Evolutionary conservation across 1,140 invertebrate species (phyloP).

Genomic region (Formica exsecta): DNA sequence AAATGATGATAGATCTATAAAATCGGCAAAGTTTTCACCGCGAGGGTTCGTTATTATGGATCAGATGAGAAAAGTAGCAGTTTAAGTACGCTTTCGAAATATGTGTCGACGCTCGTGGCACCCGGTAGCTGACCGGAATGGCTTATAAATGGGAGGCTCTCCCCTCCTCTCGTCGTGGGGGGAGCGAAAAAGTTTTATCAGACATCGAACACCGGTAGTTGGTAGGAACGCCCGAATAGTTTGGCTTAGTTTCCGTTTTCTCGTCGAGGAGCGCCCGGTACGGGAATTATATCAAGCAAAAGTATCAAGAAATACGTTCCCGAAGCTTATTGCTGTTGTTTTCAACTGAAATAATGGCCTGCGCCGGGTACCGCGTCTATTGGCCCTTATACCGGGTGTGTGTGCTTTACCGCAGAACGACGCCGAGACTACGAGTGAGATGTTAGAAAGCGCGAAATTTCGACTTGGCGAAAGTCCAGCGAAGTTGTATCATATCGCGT

Average conservation of each 20-base stretch:
- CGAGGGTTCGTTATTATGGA: slow-evolving; percentile 71
- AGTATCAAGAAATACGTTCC: slow-evolving; percentile 82
- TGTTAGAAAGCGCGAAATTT: slow-evolving; percentile 51
- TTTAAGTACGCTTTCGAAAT: slow-evolving; percentile 63
- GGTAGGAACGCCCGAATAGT: slow-evolving; percentile 74
- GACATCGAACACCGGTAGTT: slow-evolving; percentile 79
- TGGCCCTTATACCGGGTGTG: slow-evolving; percentile 48
- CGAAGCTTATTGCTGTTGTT: slow-evolving; percentile 84
- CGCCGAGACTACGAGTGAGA: slow-evolving; percentile 22
- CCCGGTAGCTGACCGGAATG: slow-evolving; percentile 74
- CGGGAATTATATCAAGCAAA: slow-evolving; percentile 81
- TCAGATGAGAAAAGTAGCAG: slow-evolving; percentile 67
- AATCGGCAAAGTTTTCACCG: slow-evolving; percentile 67
- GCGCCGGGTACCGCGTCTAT: slow-evolving; percentile 39
- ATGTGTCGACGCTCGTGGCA: slow-evolving; percentile 71
- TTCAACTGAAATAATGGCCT: slow-evolving; percentile 81
- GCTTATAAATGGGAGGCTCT: slow-evolving; percentile 69
- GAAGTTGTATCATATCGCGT: slow-evolving; percentile 48
- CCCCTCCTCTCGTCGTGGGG: background rate
- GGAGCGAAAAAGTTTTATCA: slow-evolving; percentile 80
- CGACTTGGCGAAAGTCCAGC: slow-evolving; percentile 48
- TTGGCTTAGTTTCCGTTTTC: slow-evolving; percentile 81
- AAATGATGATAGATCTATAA: slow-evolving; percentile 65
- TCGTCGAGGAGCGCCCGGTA: slow-evolving; percentile 56
- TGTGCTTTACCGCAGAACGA: slow-evolving; percentile 5